Base-by-base conservation (phyloP, 2,797 vertebrate genomes). In the Bryconaethiops microstoma region DNA sequence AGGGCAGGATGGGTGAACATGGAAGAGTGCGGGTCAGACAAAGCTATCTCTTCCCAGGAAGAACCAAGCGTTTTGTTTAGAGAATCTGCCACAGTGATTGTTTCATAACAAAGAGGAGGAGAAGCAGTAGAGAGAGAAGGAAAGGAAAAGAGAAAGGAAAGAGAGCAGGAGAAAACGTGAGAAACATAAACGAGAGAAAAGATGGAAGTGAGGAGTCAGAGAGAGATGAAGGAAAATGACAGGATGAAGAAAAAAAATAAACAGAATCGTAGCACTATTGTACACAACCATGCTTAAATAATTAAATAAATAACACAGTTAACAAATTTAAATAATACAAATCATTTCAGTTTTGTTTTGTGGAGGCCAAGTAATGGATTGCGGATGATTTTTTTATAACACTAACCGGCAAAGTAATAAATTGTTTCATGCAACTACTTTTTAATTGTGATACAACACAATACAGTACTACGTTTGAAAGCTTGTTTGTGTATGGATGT, bases 21-120 rank as follows among this genome's bases (percentile, higher is more conserved):
- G 77, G 85, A 79, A 70, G 74, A 87, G 88, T 92, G 89, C 82
- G 79, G 90, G 92, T 86, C 60, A 92, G 91, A 94, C 92, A 94
- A 92, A 89, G 87, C 91, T 92, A 92, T 94, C 91, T 90, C 48
- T 77, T 89, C 88, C 89, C 78, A 83, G 84, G 89, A 67, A 89
- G 86, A 82, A 83, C 86, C 84, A 78, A 86, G 76, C 71, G 78
- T 91, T 92, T 92, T 92, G 89, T 93, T 92, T 87, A 81, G 85
- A 78, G 87, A 91, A 86, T 89, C 89, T 87, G 91, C 92, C 88
- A 90, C 88, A 91, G 85, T 78, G 86, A 86, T 80, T 90, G 86
- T 84, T 42, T 86, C 85, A 88, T 13, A 17, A 3, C 25, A 67
- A 74, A 82, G 13, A 88, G 86, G 84, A 88, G 87, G 89, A 86